Base-by-base conservation (phyloP, 2,888 invertebrate species). In the Nowickia ferox region DNA sequence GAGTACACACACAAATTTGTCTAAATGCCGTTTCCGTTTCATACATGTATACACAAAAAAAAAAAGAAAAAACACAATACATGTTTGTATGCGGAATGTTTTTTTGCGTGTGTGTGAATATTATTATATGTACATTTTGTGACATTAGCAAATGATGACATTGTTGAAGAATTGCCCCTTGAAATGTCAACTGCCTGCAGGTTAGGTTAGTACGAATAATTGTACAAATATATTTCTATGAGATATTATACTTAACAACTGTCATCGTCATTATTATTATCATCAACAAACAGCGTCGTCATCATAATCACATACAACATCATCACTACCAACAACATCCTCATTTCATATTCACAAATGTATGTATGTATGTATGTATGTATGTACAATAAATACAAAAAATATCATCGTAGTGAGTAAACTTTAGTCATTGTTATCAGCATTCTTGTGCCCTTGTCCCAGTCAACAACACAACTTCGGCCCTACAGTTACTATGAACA, bases 161-260 rank as follows among this genome's bases (percentile, higher is more conserved):
- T 87, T 87, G 87, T 84, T 88, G 87, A 88, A 85, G 87, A 87
- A 88, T 87, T 87, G 88, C 87, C 88, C 85, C 87, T 88, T 88
- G 84, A 88, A 87, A 88, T 88, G 87, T 84, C 85, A 87, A 84
- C 84, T 84, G 87, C 87, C 87, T 83, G 87, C 82, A 84, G 81
- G 81, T 86, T 86, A 76, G 71, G 48, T 80, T 83, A 71, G 55
- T 30, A 66, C 66, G 44, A 78, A 76, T 86, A 86, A 86, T 80
- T 86, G 69, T 81, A 81, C 68, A 84, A 82, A 86, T 78, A 75
- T 79, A 84, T 82, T 83, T 86, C 79, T 59, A 77, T 86, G 83
- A 86, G 79, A 83, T 86, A 86, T 86, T 86, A 79, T 80, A 83
- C 83, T 86, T 76, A 71, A 86, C 83, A 83, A 83, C 82, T 86